These are phyloP conservation scores for Typhlichthys subterraneus DNA, from an alignment of 2,797 vertebrate genomes.

Conservation along the genomic window DNA sequence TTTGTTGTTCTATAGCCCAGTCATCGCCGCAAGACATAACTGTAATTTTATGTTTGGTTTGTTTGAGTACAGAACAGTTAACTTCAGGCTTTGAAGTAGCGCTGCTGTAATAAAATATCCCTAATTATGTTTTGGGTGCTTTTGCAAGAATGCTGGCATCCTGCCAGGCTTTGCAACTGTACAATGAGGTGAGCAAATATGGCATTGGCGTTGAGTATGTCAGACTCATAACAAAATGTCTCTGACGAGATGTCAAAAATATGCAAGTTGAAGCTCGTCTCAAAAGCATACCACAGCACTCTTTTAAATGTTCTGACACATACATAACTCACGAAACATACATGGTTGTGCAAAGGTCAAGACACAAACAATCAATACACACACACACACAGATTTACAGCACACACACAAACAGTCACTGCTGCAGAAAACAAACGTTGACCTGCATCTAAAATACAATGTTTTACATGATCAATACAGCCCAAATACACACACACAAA, in stretches of 20 bases:
- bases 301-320: conserved; percentile 14
- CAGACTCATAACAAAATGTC: conserved; percentile 20
- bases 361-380: conserved; percentile 6
- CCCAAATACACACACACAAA: background rate
- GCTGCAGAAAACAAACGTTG: background rate
- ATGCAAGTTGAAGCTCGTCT: conserved; percentile 34
- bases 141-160: conserved; percentile 1
- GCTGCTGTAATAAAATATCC: background rate
- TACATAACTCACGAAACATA: background rate
- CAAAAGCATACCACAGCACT: conserved; percentile 23
- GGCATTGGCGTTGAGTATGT: background rate
- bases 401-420: background rate
- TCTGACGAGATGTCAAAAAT: conserved; percentile 20
- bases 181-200: conserved; percentile 1
- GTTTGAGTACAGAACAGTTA: background rate
- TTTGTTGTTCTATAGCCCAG: background rate
- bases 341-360: conserved; percentile 1
- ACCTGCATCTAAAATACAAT: background rate
- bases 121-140: conserved; percentile 3
- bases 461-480: too few species aligned
- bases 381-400: background rate
- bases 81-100: background rate
- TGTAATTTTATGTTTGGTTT: background rate
- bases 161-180: conserved; percentile 2
- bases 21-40: background rate